These are phyloP conservation scores for Dryobates pubescens DNA, from an alignment of 2,797 vertebrate species.

Conservation along the genomic window DNA sequence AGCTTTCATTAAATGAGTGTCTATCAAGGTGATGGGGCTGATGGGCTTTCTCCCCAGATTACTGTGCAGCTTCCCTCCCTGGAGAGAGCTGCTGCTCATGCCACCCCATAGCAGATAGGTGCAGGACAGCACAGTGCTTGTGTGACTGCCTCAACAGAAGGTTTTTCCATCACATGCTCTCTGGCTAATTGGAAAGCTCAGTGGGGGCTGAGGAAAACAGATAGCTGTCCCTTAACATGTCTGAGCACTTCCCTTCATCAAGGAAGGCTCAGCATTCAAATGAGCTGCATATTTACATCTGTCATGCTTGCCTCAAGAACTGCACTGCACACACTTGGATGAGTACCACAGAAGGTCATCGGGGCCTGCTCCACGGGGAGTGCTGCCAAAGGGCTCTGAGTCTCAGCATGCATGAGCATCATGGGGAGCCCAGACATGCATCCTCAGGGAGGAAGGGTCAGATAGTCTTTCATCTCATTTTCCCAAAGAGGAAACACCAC, in stretches of 20 bases:
- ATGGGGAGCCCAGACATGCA: neutral
- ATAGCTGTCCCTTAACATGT: neutral
- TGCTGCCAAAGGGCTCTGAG: neutral
- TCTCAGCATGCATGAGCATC: neutral
- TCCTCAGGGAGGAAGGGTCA: neutral
- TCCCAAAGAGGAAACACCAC: neutral
- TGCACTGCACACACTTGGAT: neutral
- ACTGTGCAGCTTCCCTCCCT: neutral
- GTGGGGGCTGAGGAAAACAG: neutral
- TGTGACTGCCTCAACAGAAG: neutral
- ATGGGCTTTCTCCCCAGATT: neutral
- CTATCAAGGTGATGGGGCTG: neutral
- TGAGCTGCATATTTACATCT: slow-evolving; percentile 24
- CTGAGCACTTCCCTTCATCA: neutral
- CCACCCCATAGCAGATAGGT: neutral
- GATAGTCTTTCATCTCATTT: neutral
- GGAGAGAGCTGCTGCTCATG: neutral
- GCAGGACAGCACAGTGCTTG: neutral
- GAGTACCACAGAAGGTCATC: neutral
- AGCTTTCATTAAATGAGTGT: neutral
- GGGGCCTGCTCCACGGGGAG: neutral
- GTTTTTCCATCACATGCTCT: neutral
- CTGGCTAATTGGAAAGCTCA: neutral
- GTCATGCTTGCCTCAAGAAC: neutral
- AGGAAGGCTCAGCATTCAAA: slow-evolving; percentile 7